These are phyloP conservation scores for Zophobas morio DNA, from an alignment of 1,140 invertebrate genomes.

Conservation along the genomic window DNA sequence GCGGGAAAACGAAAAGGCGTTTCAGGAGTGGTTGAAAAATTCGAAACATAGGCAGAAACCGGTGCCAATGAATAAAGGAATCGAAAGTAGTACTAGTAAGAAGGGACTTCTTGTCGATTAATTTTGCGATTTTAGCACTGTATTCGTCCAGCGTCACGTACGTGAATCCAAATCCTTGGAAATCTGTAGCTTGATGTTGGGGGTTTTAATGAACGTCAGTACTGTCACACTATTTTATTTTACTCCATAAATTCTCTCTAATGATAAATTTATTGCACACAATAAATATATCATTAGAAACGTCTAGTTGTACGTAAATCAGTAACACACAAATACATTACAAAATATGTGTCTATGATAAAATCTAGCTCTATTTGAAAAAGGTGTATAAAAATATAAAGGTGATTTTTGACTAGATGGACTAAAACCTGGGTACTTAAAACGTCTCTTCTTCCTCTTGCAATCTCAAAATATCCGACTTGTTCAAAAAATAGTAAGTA, in stretches of 20 bases:
- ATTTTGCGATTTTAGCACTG: slow-evolving; percentile 68
- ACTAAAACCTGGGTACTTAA: slow-evolving; percentile 51
- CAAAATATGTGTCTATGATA: slow-evolving; percentile 18
- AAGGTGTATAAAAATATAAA: slow-evolving; percentile 42
- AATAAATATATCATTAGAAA: not conserved
- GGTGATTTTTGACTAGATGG: slow-evolving; percentile 37
- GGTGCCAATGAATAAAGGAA: slow-evolving; percentile 71
- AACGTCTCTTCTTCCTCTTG: slow-evolving; percentile 84
- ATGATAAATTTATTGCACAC: not conserved
- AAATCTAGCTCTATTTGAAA: slow-evolving; percentile 5
- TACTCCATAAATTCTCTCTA: not conserved
- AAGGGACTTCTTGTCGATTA: slow-evolving; percentile 15
- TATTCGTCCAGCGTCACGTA: slow-evolving; percentile 72
- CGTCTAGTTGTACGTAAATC: not conserved
- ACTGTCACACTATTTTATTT: slow-evolving; percentile 58
- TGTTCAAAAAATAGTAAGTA: slow-evolving; percentile 94
- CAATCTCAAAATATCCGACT: slow-evolving; percentile 86
- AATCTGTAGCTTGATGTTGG: slow-evolving; percentile 69
- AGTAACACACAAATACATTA: slow-evolving; percentile 15
- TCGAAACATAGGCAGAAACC: slow-evolving; percentile 72
- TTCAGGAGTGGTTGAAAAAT: slow-evolving; percentile 70
- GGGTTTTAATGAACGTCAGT: too few relatives aligned
- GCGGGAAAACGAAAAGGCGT: slow-evolving; percentile 69
- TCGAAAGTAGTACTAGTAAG: slow-evolving; percentile 68
- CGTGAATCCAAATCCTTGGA: slow-evolving; percentile 62